Conservation (phyloP, 2,797 vertebrate genomes). For the Rhinella marina region DNA sequence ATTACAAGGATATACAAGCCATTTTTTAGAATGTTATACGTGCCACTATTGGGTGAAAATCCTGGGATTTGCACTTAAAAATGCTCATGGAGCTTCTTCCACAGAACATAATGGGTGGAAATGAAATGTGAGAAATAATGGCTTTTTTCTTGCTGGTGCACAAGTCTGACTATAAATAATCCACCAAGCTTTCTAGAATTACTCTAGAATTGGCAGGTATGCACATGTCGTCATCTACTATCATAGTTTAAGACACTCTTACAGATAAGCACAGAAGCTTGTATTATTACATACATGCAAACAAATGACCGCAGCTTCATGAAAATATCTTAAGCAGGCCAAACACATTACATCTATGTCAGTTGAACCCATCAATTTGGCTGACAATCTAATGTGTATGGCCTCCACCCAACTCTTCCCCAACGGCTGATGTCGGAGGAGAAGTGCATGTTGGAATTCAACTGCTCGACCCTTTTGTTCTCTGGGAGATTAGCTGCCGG, state of each 20-base stretch:
- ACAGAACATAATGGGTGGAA: background rate
- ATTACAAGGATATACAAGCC: background rate
- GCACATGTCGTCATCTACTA: background rate
- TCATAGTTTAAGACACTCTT: background rate
- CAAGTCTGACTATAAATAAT: background rate
- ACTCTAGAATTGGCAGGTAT: background rate
- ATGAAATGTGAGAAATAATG: background rate
- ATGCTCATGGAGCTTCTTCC: background rate
- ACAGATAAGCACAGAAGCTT: background rate
- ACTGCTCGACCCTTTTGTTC: too few species aligned
- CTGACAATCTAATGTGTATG: too few species aligned
- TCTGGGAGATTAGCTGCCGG: too few species aligned
- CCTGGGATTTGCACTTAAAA: background rate
- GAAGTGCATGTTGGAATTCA: too few species aligned
- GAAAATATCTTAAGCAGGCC: too few species aligned
- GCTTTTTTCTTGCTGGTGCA: background rate
- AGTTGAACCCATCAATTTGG: too few species aligned
- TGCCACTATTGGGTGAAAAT: background rate
- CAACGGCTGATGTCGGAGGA: too few species aligned
- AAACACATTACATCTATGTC: too few species aligned
- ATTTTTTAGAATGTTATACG: background rate
- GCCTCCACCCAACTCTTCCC: too few species aligned
- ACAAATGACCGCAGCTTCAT: too few species aligned
- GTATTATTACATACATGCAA: background rate
- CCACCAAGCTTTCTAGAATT: background rate